phyloP scores from a whole-genome alignment of 2,888 invertebrate genomes.

The Agrotis segetum region DNA sequence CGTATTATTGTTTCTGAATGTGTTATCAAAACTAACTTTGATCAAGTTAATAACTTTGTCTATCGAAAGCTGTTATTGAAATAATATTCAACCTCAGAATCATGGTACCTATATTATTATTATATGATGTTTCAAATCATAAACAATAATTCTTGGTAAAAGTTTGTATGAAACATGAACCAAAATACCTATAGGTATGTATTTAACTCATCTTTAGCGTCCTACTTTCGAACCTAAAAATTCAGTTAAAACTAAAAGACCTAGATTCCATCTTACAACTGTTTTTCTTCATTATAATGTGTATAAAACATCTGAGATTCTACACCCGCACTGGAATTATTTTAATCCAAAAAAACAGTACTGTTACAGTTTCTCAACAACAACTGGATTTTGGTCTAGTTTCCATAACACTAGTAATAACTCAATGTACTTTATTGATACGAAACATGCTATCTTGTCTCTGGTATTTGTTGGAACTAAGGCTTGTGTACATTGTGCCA shows the following conservation, averaged over 20 bases:
- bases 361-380: slow-evolving; percentile 35
- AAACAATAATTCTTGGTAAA: neutral
- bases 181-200: no score
- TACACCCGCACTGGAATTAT: slow-evolving; percentile 11
- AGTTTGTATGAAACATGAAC: neutral
- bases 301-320: neutral
- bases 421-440: slow-evolving; percentile 52
- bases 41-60: neutral
- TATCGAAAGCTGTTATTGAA: neutral
- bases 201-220: neutral
- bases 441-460: slow-evolving; percentile 46
- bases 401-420: slow-evolving; percentile 37
- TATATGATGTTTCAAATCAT: neutral
- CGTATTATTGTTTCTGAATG: slow-evolving; percentile 1
- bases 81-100: neutral
- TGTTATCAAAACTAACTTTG: neutral
- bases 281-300: neutral
- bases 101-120: neutral
- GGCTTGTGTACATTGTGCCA: neutral
- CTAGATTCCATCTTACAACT: neutral
- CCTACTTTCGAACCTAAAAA: neutral
- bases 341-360: neutral
- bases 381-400: slow-evolving; percentile 41
- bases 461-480: slow-evolving; percentile 21
- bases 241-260: neutral